Conservation (phyloP, 2,888 invertebrate genomes). For the Perithous albicinctus region DNA sequence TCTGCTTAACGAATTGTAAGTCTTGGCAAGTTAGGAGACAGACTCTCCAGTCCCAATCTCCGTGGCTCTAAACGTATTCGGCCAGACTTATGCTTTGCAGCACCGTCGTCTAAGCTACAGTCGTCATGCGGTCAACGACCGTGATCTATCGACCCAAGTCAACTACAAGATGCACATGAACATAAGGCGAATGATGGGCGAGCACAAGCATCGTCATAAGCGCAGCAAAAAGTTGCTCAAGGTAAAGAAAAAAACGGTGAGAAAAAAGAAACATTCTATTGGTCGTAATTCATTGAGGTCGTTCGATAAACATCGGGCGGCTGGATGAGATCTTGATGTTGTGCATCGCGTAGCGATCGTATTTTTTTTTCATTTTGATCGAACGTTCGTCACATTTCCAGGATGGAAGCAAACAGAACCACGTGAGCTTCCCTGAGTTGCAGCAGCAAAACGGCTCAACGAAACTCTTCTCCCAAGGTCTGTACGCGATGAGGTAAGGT, state of each 20-base stretch:
- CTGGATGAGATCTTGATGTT: neutral
- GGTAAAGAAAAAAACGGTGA: slow-evolving; percentile 84
- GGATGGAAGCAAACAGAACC: slow-evolving; percentile 94
- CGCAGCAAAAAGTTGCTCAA: slow-evolving; percentile 94
- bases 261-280: slow-evolving; percentile 14
- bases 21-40: slow-evolving; percentile 53
- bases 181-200: slow-evolving; percentile 94
- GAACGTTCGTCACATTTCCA: slow-evolving; percentile 83
- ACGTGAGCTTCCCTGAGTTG: slow-evolving; percentile 95
- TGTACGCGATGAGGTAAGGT: slow-evolving; percentile 73
- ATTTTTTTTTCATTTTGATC: slow-evolving; percentile 15
- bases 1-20: neutral
- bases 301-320: neutral
- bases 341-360: neutral
- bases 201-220: slow-evolving; percentile 92
- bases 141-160: slow-evolving; percentile 93
- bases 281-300: slow-evolving; percentile 1
- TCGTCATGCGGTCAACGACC: slow-evolving; percentile 95
- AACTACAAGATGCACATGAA: slow-evolving; percentile 97
- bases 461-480: slow-evolving; percentile 95
- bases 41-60: slow-evolving; percentile 58
- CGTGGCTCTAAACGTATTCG: slow-evolving; percentile 67
- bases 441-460: slow-evolving; percentile 95
- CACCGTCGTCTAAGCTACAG: slow-evolving; percentile 96
- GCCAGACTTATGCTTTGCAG: slow-evolving; percentile 85